These are phyloP conservation scores for Eristalis tenax DNA, from an alignment of 2,888 invertebrate species.

Conservation along the genomic window DNA sequence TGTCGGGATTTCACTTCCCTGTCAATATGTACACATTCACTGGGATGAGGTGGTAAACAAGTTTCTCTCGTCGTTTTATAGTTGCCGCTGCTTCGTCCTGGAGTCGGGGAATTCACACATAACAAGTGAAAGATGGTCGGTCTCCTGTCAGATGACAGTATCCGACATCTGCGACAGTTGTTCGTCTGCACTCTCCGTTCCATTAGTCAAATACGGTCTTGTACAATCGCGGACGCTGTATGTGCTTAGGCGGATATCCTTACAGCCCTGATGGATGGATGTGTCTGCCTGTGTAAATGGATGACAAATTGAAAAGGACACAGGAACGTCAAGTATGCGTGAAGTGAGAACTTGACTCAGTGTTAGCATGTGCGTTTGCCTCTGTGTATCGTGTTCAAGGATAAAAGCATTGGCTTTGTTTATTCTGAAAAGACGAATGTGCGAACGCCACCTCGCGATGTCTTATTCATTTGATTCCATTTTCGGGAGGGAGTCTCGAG, in stretches of 20 bases:
- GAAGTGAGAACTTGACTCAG: neutral
- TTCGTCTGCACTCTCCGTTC: conserved; percentile 28
- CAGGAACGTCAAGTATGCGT: conserved; percentile 21
- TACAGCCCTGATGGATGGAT: neutral
- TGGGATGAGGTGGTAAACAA: conserved; percentile 3
- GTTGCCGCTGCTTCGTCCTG: neutral
- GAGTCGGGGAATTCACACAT: neutral
- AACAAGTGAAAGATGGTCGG: neutral
- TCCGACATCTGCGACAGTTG: conserved; percentile 44
- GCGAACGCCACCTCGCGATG: conserved; percentile 28
- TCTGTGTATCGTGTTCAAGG: conserved; percentile 14
- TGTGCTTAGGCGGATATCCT: neutral
- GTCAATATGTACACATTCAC: conserved; percentile 31
- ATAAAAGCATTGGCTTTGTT: conserved; percentile 50
- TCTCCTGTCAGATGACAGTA: conserved; percentile 16
- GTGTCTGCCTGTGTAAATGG: neutral
- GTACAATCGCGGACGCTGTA: neutral
- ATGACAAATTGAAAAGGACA: conserved; percentile 38
- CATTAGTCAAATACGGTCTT: conserved; percentile 23
- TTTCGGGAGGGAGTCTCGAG: neutral
- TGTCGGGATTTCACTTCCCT: neutral
- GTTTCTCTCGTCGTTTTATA: neutral
- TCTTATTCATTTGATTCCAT: conserved; percentile 51
- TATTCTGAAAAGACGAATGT: conserved; percentile 31
- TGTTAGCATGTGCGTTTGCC: neutral